Base-by-base conservation (phyloP, 2,113 vertebrate species). In the Hepsetus odoe region DNA sequence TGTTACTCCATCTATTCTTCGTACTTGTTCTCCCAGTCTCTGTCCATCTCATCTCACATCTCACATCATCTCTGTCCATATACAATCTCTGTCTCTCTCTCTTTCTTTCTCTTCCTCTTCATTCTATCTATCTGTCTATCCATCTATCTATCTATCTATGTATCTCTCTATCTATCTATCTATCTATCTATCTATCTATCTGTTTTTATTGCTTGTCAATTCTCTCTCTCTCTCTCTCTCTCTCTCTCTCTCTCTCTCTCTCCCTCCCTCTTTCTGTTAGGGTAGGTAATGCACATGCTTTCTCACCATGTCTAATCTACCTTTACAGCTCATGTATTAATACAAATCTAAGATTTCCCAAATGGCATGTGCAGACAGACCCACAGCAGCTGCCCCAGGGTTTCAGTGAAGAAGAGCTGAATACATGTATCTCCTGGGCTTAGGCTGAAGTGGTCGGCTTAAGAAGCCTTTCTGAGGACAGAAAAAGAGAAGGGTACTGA, bases 321-420 rank as follows among this genome's bases (percentile, higher is more conserved):
- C 58, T 42, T 55, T 26, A n/a, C 13, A 70, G 53, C 65, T 64
- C 42, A 53, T 77, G 44, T 61, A 78, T 58, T 74, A 68, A 65
- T 55, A 58, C 30, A 42, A 80, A 80, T 73, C 58, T 42, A 56
- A 66, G 49, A 65, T 53, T 80, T 82, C 72, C 51, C 56, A 26
- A 59, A 46, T 61, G 26, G 55, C 30, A 59, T 58, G 71, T 26
- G 77, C 73, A 67, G 75, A 76, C 59, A 51, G 18, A 70, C 65
- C 72, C 74, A 1, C 55, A 74, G 72, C 58, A 46, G 11, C 44
- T 24, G 75, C 40, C 76, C 33, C 66, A 5, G 75, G 69, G 66
- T 42, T 64, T 12, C 24, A 26, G 70, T 5, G 24, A 22, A n/a
- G 58, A 38, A 78, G 66, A 65, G 33, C 64, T 44, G 53, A 67